Evolutionary conservation across 2,888 invertebrate genomes (phyloP).

Genomic region (Torymus texanus): DNA sequence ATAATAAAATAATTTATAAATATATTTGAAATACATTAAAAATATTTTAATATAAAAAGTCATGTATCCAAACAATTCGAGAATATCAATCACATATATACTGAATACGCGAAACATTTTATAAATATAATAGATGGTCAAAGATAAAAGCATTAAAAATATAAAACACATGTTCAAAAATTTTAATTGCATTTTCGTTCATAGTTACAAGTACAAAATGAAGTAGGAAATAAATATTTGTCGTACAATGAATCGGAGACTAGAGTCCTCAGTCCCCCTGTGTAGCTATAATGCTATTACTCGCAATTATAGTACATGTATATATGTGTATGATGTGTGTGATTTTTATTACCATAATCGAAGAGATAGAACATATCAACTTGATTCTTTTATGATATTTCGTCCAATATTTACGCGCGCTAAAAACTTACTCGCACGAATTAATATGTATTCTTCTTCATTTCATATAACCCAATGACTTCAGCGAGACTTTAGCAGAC

Average conservation of each 20-base stretch:
- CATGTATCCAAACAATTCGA: too few species aligned
- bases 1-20: too few species aligned
- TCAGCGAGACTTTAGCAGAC: slow-evolving; percentile 33
- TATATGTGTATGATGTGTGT: slow-evolving; percentile 24
- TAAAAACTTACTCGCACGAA: slow-evolving; percentile 14
- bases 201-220: slow-evolving; percentile 71
- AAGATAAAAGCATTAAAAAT: slow-evolving; percentile 67
- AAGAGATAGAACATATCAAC: slow-evolving; percentile 44
- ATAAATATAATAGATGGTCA: slow-evolving; percentile 62
- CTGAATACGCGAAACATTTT: too few species aligned
- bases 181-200: slow-evolving; percentile 67
- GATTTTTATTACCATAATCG: slow-evolving; percentile 46
- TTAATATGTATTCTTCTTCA: slow-evolving; percentile 20
- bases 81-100: too few species aligned
- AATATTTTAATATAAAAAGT: too few species aligned
- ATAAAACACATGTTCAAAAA: slow-evolving; percentile 69
- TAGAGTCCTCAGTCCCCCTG: slow-evolving; percentile 68
- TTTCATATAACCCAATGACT: slow-evolving; percentile 29
- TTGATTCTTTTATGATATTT: slow-evolving; percentile 35
- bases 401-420: slow-evolving; percentile 24
- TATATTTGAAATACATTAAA: too few species aligned
- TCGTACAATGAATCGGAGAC: slow-evolving; percentile 68
- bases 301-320: slow-evolving; percentile 48
- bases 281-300: slow-evolving; percentile 49
- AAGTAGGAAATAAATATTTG: slow-evolving; percentile 72